Conservation (phyloP, 2,888 invertebrate species). For the Germaria angustata region DNA sequence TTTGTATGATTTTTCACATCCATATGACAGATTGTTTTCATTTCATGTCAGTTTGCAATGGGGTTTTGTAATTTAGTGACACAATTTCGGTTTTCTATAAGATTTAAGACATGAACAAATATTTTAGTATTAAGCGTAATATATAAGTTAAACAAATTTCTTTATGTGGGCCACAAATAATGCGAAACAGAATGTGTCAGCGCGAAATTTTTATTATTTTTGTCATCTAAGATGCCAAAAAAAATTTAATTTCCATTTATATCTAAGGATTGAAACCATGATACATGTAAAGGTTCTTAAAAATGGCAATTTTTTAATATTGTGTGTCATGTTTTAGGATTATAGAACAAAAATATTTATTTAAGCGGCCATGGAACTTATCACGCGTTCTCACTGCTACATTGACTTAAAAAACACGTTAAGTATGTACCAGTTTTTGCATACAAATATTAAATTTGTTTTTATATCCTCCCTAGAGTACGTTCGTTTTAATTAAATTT, state of each 20-base stretch:
- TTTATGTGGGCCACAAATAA: neutral
- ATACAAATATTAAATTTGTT: too few relatives aligned
- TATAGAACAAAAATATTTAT: too few relatives aligned
- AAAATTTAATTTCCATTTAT: neutral
- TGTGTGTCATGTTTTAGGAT: too few relatives aligned
- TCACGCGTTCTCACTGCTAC: too few relatives aligned
- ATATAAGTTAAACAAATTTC: conserved; percentile 34
- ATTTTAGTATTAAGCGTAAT: conserved; percentile 32
- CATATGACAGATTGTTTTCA: conserved; percentile 45
- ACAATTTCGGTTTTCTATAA: conserved; percentile 62
- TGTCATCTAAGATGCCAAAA: neutral
- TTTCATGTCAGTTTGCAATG: conserved; percentile 61
- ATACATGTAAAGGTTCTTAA: too few relatives aligned
- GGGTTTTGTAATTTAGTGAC: conserved; percentile 70
- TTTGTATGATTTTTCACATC: conserved; percentile 36
- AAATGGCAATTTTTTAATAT: too few relatives aligned
- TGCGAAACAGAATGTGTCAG: neutral
- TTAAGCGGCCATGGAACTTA: too few relatives aligned
- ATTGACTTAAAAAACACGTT: too few relatives aligned
- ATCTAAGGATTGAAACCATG: neutral
- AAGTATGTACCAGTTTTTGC: too few relatives aligned
- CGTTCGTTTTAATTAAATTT: too few relatives aligned
- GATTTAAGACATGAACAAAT: conserved; percentile 49
- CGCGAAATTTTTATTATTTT: neutral
- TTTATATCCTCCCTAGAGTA: too few relatives aligned